Conservation (phyloP, 2,888 invertebrate species). For the Napeogenes sylphis region DNA sequence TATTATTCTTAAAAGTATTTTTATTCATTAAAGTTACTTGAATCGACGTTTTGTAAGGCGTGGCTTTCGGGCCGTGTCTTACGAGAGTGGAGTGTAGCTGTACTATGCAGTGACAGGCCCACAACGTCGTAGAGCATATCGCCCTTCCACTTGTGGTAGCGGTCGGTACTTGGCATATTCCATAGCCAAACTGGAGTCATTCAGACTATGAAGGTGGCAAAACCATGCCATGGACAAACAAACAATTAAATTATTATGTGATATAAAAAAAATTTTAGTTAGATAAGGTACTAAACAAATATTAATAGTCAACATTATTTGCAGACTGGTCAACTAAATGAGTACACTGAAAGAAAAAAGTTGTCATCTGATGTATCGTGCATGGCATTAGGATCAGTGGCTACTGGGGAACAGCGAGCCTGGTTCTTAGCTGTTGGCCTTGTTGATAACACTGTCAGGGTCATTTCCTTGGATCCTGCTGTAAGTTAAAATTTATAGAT, state of each 20-base stretch:
- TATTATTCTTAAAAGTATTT: slow-evolving; percentile 42
- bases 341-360: slow-evolving; percentile 97
- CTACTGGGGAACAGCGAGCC: slow-evolving; percentile 95
- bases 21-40: background rate
- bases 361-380: slow-evolving; percentile 98
- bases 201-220: slow-evolving; percentile 81
- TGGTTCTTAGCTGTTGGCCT: slow-evolving; percentile 97
- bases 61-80: slow-evolving; percentile 49
- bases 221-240: slow-evolving; percentile 82
- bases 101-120: slow-evolving; percentile 70
- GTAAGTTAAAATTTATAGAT: slow-evolving; percentile 62
- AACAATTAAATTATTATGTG: slow-evolving; percentile 11
- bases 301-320: slow-evolving; percentile 37
- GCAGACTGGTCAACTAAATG: slow-evolving; percentile 97
- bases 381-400: slow-evolving; percentile 97
- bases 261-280: slow-evolving; percentile 8
- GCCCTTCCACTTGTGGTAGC: slow-evolving; percentile 72
- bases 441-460: slow-evolving; percentile 96
- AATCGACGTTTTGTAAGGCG: slow-evolving; percentile 57
- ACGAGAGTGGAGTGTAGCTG: slow-evolving; percentile 71
- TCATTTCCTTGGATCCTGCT: slow-evolving; percentile 97
- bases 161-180: slow-evolving; percentile 82
- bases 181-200: slow-evolving; percentile 84
- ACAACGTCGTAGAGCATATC: slow-evolving; percentile 81
- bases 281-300: too few relatives aligned